A percentile compares a stretch with the other conserved stretches of the same genome.
phyloP scores from a whole-genome alignment of 2,113 vertebrate genomes.

The Natator depressus region DNA sequence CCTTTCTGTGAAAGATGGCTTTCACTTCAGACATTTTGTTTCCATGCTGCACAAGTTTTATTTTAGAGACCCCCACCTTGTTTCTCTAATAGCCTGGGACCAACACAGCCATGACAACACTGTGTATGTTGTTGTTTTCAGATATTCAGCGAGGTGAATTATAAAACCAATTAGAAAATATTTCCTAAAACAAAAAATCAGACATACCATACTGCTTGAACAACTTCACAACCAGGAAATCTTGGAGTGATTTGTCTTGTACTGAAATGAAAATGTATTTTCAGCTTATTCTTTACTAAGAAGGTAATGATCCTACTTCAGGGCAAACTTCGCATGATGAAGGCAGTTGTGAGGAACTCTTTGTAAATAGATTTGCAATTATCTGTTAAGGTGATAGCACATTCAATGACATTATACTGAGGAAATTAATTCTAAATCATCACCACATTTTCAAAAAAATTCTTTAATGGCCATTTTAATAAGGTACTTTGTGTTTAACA shows the following conservation, averaged over 20 bases:
- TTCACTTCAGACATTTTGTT: neutral
- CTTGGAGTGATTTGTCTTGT: neutral
- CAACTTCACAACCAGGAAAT: neutral
- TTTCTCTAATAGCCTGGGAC: neutral
- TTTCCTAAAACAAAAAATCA: neutral
- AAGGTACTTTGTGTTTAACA: neutral
- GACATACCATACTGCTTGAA: neutral
- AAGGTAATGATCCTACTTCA: neutral
- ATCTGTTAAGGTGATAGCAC: neutral
- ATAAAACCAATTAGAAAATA: neutral
- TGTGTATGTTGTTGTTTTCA: neutral
- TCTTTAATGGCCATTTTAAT: neutral
- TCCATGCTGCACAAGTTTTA: neutral
- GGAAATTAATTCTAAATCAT: neutral
- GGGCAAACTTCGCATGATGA: neutral
- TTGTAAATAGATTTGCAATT: neutral
- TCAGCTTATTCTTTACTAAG: neutral
- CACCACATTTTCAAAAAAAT: neutral
- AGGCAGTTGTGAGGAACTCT: neutral
- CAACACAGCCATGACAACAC: neutral
- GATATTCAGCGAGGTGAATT: neutral
- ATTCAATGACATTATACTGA: neutral
- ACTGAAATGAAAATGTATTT: neutral
- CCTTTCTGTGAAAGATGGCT: neutral
- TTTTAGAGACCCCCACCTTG: neutral